A percentile compares a stretch with the other conserved stretches of the same genome.
These are phyloP conservation scores for Drosophila melanogaster DNA, from an alignment of 1,140 invertebrate genomes.

Conservation along the genomic window DNA sequence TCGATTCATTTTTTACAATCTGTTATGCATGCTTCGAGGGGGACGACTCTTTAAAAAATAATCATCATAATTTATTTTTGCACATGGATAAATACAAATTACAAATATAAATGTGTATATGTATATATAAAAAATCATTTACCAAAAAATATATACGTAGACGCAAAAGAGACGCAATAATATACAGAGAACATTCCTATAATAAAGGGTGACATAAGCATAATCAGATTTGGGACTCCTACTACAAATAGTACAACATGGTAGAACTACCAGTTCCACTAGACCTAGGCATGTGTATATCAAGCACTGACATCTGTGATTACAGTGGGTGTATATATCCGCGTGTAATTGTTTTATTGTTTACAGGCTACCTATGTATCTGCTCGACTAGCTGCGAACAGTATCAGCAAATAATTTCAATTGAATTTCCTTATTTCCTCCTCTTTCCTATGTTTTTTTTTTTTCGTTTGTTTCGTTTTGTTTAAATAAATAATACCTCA, in stretches of 20 bases:
- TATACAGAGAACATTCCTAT: slow-evolving; percentile 64
- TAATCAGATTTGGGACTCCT: slow-evolving; percentile 68
- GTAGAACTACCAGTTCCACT: slow-evolving; percentile 28
- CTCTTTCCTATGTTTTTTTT: slow-evolving; percentile 35
- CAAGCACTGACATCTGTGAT: slow-evolving; percentile 72
- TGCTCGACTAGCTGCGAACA: slow-evolving; percentile 48
- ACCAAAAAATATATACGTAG: slow-evolving; percentile 66
- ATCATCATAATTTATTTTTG: slow-evolving; percentile 81
- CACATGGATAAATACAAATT: slow-evolving; percentile 82
- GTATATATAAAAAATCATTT: slow-evolving; percentile 55
- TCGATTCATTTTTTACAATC: slow-evolving; percentile 47
- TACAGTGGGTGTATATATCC: slow-evolving; percentile 44
- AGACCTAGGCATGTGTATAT: slow-evolving; percentile 47
- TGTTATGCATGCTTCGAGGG: slow-evolving; percentile 46
- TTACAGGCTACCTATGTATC: slow-evolving; percentile 66
- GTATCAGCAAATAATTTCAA: slow-evolving; percentile 80
- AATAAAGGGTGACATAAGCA: slow-evolving; percentile 70
- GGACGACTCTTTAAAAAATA: slow-evolving; percentile 63
- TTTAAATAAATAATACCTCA: slow-evolving; percentile 78
- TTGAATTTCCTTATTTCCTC: slow-evolving; percentile 41
- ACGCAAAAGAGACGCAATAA: slow-evolving; percentile 64
- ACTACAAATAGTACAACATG: slow-evolving; percentile 51
- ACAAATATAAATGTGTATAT: slow-evolving; percentile 70
- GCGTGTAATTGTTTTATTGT: slow-evolving; percentile 33
- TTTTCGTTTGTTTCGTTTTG: slow-evolving; percentile 33